Conservation (phyloP, 2,888 invertebrate species). For the Lepidonotus clava region DNA sequence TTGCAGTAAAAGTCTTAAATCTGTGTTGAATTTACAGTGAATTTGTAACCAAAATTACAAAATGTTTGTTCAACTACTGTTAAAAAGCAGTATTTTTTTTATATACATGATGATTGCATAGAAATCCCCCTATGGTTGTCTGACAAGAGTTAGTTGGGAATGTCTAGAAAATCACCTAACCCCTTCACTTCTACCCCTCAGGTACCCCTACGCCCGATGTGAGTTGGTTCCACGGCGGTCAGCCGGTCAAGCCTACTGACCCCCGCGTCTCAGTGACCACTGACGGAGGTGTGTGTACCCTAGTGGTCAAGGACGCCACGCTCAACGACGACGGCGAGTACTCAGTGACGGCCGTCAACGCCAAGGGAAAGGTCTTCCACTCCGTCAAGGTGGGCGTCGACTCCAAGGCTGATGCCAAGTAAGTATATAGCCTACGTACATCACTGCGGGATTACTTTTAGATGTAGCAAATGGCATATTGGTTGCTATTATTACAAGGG, state of each 20-base stretch:
- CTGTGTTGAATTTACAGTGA: too few relatives aligned
- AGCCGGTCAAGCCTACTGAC: conserved; percentile 65
- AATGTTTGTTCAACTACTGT: too few relatives aligned
- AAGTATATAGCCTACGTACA: neutral
- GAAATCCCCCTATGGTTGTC: too few relatives aligned
- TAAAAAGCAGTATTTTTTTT: too few relatives aligned
- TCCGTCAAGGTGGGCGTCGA: conserved; percentile 67
- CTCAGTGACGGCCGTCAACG: conserved; percentile 69
- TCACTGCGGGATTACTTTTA: neutral
- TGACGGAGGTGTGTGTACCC: conserved; percentile 64
- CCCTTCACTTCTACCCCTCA: neutral
- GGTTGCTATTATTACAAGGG: too few relatives aligned
- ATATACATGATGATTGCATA: too few relatives aligned
- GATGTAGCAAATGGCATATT: too few relatives aligned
- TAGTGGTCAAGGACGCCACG: conserved; percentile 67
- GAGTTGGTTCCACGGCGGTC: conserved; percentile 85
- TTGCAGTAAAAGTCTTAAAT: too few relatives aligned
- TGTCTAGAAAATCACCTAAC: too few relatives aligned
- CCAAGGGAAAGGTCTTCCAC: conserved; percentile 66
- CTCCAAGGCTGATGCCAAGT: conserved; percentile 3
- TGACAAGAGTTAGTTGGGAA: too few relatives aligned
- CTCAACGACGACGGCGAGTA: conserved; percentile 71
- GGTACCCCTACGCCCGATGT: conserved; percentile 85
- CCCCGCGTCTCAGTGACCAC: neutral
- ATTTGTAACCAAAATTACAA: too few relatives aligned